phyloP scores from a whole-genome alignment of 2,113 vertebrate species.

The Condylura cristata region DNA sequence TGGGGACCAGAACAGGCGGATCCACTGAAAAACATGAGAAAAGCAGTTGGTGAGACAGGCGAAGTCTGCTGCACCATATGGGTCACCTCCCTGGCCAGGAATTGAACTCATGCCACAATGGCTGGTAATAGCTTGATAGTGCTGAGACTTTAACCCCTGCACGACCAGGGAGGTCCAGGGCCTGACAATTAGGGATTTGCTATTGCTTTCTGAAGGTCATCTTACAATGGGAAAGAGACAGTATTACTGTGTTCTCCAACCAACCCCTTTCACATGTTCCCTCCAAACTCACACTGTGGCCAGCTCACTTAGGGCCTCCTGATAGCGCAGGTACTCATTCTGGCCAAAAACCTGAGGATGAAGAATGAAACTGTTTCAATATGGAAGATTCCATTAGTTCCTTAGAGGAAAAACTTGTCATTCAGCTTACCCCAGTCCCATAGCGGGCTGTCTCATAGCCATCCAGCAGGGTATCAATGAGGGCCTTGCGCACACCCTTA shows the following conservation, averaged over 20 bases:
- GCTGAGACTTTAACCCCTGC: too few relatives aligned
- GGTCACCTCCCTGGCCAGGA: too few relatives aligned
- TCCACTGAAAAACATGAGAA: too few relatives aligned
- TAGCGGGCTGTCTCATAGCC: constrained; percentile 94
- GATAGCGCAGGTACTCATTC: constrained; percentile 91
- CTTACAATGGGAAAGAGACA: background rate
- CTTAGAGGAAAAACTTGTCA: background rate
- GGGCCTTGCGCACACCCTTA: constrained; percentile 86
- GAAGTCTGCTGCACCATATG: too few relatives aligned
- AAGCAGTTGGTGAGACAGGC: too few relatives aligned
- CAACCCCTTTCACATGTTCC: background rate
- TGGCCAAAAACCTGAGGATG: constrained; percentile 90
- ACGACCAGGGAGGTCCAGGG: too few relatives aligned
- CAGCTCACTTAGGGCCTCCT: constrained; percentile 92
- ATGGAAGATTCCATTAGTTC: rapidly evolving
- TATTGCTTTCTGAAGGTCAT: background rate
- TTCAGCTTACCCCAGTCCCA: constrained; percentile 90
- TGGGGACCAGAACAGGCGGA: too few relatives aligned
- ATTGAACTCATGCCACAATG: too few relatives aligned
- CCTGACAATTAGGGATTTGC: background rate
- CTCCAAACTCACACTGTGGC: constrained; percentile 90
- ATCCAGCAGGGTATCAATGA: constrained; percentile 92
- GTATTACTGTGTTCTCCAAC: background rate
- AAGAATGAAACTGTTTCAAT: background rate
- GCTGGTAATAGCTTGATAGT: too few relatives aligned